Conservation (phyloP, 1,140 invertebrate genomes). For the Heliconius nattereri region DNA sequence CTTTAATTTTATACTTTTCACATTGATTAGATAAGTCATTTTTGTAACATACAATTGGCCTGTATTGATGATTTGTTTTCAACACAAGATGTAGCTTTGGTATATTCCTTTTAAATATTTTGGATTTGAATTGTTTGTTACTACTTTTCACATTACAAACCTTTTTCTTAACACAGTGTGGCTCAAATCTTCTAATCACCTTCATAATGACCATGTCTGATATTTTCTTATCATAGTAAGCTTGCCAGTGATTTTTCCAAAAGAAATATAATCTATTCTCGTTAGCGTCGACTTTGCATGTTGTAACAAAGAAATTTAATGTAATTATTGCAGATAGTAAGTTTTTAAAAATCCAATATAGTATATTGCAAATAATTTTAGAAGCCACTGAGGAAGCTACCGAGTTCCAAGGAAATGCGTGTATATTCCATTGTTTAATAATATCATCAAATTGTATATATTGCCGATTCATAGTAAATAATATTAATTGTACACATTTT, state of each 20-base stretch:
- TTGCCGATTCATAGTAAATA: slow-evolving; percentile 72
- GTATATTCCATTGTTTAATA: slow-evolving; percentile 57
- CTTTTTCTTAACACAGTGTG: slow-evolving; percentile 54
- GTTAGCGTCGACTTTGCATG: slow-evolving; percentile 71
- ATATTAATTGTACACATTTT: slow-evolving; percentile 53
- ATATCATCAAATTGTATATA: slow-evolving; percentile 55
- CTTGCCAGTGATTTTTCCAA: slow-evolving; percentile 76
- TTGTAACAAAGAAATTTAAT: slow-evolving; percentile 76
- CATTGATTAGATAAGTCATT: slow-evolving; percentile 47
- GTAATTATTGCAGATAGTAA: slow-evolving; percentile 68
- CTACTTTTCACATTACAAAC: slow-evolving; percentile 47
- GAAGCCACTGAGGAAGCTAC: slow-evolving; percentile 32
- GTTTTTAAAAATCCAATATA: slow-evolving; percentile 67
- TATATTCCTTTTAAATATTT: slow-evolving; percentile 58
- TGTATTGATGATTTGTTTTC: slow-evolving; percentile 67
- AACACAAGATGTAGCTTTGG: slow-evolving; percentile 73
- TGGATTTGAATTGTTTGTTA: slow-evolving; percentile 51
- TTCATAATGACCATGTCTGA: slow-evolving; percentile 55
- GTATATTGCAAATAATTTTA: slow-evolving; percentile 51
- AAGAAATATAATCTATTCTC: slow-evolving; percentile 76
- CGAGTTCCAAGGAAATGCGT: slow-evolving; percentile 51
- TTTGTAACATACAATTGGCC: slow-evolving; percentile 75
- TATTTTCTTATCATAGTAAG: slow-evolving; percentile 68
- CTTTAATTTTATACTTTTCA: slow-evolving; percentile 66
- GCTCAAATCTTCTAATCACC: slow-evolving; percentile 57